Base-by-base conservation (phyloP, 2,797 vertebrate genomes). In the Loriculus beryllinus region DNA sequence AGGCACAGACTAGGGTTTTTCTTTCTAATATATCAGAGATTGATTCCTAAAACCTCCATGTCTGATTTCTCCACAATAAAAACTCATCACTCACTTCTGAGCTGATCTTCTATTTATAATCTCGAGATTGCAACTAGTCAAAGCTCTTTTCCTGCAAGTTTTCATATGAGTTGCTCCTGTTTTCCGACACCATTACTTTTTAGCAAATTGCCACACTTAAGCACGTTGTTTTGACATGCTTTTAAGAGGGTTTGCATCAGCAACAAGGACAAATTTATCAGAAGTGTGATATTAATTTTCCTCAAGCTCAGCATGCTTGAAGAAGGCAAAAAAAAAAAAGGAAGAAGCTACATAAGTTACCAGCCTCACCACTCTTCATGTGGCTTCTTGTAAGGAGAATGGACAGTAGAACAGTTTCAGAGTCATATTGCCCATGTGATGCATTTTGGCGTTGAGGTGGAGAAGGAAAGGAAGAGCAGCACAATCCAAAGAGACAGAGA, bases 201-300 rank as follows among this genome's bases (percentile, higher is more conserved):
- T 86, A 94, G 28, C 70, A 75, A 88, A 74, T 56, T 70, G 48
- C 71, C 75, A 82, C 9, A 18, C 77, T 93, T 88, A 65, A 82
- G 26, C 49, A 37, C 80, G 78, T 56, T 91, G 81, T 85, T 96
- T 92, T 88, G 84, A 88, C 84, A 60, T 86, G 63, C 40, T 93
- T 88, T 92, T 71, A 67, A 59, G 14, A 59, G 17, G 14, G 18
- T 59, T 70, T 89, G 20, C 29, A 52, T 81, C 76, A 35, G 26
- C 49, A 80, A 69, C 31, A 40, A 87, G 69, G 47, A 85, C 49
- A 69, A 39, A 20, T 65, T 92, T 75, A 35, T 56, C 83, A 51
- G 23, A 90, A 60, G 82, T 56, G 72, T 59, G 74, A 86, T 83
- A 90, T 65, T 93, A 69, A 86, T 82, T 65, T 75, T 85, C 23